Base-by-base conservation (phyloP, 2,888 invertebrate species). In the Drosophila lacicola region DNA sequence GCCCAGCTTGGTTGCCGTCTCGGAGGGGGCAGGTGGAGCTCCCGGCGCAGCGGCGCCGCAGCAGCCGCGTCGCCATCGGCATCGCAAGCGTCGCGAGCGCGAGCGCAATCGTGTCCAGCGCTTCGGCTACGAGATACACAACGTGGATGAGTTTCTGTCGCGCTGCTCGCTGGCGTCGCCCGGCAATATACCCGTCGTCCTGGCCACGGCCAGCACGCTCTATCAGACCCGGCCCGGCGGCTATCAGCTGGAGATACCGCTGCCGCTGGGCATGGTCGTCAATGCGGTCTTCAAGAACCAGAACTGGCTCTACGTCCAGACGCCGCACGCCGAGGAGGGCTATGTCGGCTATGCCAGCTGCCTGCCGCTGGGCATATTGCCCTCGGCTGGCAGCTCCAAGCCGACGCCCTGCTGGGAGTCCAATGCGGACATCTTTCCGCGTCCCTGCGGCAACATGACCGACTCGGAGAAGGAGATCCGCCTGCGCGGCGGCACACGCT, bases 211-310 rank as follows among this genome's bases (percentile, higher is more conserved):
- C 1, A 95, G 95, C 78, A 94, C 95, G 0, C 92, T 96, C 13
- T 96, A 96, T 91, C 96, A 96, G 91, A 96, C 96, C 1, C 94
- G 95, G 66, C 93, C 94, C 49, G 95, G 95, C n/a, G 94, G 94
- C 39, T 95, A 95, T 81, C 95, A 95, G 86, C 93, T 94, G 10
- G 96, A 96, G 91, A 93, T 96, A 53, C 93, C 94, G 0, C 92
- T 97, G 53, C 96, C 96, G 0, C 92, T 97, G 67, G 97, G 97
- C 4, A 97, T 96, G 92, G 96, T 97, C 4, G 96, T 97, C 11
- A 97, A 97, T 91, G 97, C 96, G 0, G 96, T 97, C 29, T 97
- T 97, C 91, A 96, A 96, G 91, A 96, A 96, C 88, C 95, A 96
- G 82, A 95, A 95, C 83, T 97, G 97, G 97, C 92, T 97, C 39